Conservation (phyloP, 1,140 invertebrate genomes). For the Heliconius melpomene region DNA sequence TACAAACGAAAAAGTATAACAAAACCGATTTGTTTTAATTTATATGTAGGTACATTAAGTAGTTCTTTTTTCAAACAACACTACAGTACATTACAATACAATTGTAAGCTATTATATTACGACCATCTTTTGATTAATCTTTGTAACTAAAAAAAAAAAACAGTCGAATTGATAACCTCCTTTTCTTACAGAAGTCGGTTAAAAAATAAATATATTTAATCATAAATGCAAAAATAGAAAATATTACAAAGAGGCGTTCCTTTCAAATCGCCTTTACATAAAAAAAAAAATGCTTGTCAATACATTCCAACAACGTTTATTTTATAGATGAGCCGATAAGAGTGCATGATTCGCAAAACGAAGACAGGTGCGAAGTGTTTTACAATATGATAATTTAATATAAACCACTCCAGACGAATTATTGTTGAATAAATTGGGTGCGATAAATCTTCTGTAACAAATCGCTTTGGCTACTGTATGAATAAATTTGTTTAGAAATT, state of each 20-base stretch:
- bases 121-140: too few relatives aligned
- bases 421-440: constrained; percentile 28
- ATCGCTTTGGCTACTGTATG: constrained; percentile 32
- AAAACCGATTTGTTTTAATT: too few relatives aligned
- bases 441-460: constrained; percentile 30
- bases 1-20: too few relatives aligned
- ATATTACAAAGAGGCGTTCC: background rate
- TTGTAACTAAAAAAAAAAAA: too few relatives aligned
- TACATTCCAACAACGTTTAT: constrained; percentile 33
- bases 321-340: constrained; percentile 31
- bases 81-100: too few relatives aligned
- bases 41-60: too few relatives aligned
- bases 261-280: background rate
- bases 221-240: background rate
- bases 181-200: too few relatives aligned
- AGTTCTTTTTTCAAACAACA: too few relatives aligned
- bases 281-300: constrained; percentile 33
- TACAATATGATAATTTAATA: constrained; percentile 36
- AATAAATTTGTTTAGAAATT: constrained; percentile 27
- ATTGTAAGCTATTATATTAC: too few relatives aligned
- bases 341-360: constrained; percentile 32
- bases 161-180: too few relatives aligned
- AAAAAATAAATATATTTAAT: background rate
- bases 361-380: constrained; percentile 43
- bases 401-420: constrained; percentile 22